Evolutionary conservation across 2,113 vertebrate species (phyloP).

Genomic region (Bubalus kerabau): DNA sequence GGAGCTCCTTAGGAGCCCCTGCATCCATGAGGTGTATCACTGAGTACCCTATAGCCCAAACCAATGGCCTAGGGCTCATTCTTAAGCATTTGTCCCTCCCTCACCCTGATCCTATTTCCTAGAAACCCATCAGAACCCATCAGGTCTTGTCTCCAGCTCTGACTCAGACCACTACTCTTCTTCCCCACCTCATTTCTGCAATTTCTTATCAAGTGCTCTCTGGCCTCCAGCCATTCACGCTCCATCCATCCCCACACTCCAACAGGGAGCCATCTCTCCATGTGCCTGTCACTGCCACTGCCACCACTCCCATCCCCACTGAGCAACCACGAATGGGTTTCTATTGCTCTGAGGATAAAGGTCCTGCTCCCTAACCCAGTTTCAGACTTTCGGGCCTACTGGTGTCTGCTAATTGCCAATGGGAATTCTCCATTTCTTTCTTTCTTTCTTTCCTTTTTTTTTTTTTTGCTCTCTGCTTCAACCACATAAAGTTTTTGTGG

Average conservation of each 20-base stretch:
- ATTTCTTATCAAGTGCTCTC: no score
- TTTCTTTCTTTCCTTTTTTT: neutral
- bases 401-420: neutral
- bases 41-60: neutral
- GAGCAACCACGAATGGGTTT: neutral
- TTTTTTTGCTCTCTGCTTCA: neutral
- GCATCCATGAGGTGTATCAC: accelerated
- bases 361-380: neutral
- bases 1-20: neutral
- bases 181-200: neutral
- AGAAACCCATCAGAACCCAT: neutral
- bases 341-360: neutral
- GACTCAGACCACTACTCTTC: neutral
- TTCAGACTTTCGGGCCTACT: neutral
- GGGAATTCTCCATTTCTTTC: neutral
- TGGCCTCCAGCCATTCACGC: neutral
- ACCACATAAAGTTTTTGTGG: neutral
- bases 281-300: neutral
- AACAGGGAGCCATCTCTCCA: neutral
- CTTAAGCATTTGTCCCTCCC: neutral
- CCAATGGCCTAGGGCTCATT: neutral
- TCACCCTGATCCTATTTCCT: neutral
- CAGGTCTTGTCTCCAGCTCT: neutral
- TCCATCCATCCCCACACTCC: accelerated
- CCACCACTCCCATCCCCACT: accelerated